Base-by-base conservation (phyloP, 2,888 invertebrate species). In the Drosophila fulvimacula region DNA sequence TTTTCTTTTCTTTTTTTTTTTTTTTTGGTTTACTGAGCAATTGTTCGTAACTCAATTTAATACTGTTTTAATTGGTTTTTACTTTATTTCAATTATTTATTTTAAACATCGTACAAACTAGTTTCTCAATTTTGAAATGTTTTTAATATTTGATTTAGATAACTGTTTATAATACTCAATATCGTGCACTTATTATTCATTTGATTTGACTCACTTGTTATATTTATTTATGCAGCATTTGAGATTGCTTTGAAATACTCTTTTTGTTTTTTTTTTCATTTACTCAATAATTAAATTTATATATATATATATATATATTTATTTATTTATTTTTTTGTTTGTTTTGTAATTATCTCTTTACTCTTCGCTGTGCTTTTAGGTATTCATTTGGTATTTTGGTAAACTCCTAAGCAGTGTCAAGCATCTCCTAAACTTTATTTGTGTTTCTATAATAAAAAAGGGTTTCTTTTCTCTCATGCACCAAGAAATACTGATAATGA, bases 371-470 rank as follows among this genome's bases (percentile, higher is more conserved):
- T 32, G 41, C 41, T 42, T 39, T 42, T 13, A 13, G 17, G 4
- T 44, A 34, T 55, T 24, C 15, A 34, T 21, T 72, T 46, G 1
- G 38, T 62, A 48, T 39, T 51, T 79, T 32, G 63, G 63, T 81
- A 73, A 76, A 69, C 51, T 79, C 60, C 62, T 82, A 82, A 81
- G 79, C 86, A 74, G 79, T 82, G 82, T 81, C 75, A 83, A 81
- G 82, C 84, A 78, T 73, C 60, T 69, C 62, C 71, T 76, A 59
- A 69, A 75, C 65, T 58, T 71, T 74, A 76, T 46, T 53, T 62
- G 66, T 55, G 63, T 61, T 60, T 64, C 32, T 63, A 63, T 36
- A 53, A 49, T 53, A 53, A 53, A 34, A 63, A 51, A 51, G 13
- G 15, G 2, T 0, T 36, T 48, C 41, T 49, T 59, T 30, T 65